These are phyloP conservation scores for Seriola aureovittata DNA, from an alignment of 2,113 vertebrate genomes.

Conservation along the genomic window DNA sequence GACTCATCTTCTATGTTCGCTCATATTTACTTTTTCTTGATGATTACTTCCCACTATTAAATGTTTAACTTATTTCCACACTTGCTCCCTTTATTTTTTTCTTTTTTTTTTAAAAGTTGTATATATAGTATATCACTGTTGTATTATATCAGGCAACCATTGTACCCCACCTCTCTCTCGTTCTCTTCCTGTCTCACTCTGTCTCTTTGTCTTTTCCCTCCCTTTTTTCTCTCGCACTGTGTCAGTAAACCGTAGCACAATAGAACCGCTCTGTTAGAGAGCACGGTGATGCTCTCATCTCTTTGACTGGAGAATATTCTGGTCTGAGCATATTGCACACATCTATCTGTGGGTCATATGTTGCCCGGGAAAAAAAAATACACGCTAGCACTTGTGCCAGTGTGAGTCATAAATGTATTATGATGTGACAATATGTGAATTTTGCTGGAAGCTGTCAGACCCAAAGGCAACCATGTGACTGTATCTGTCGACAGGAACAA, in stretches of 20 bases:
- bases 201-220: conserved; percentile 34
- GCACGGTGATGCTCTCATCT: conserved; percentile 34
- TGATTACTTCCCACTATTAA: background rate
- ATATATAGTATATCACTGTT: background rate
- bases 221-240: conserved; percentile 22
- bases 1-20: background rate
- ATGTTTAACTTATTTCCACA: background rate
- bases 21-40: background rate
- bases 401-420: conserved; percentile 54
- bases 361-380: conserved; percentile 1
- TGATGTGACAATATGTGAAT: conserved; percentile 60
- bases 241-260: conserved; percentile 45
- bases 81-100: background rate
- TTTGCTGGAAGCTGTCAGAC: conserved; percentile 46
- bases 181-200: conserved; percentile 10
- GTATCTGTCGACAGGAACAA: conserved; percentile 87
- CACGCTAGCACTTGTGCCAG: conserved; percentile 34
- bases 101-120: background rate
- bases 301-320: conserved; percentile 60
- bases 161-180: conserved; percentile 17
- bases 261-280: conserved; percentile 55
- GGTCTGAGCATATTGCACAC: conserved; percentile 21
- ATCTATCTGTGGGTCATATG: conserved; percentile 10
- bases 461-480: conserved; percentile 62
- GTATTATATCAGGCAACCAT: conserved; percentile 18